Percentiles rank a stretch among this genome's conserved stretches.
phyloP scores from a whole-genome alignment of 2,797 vertebrate genomes.

The Gallinago nigripennis region DNA sequence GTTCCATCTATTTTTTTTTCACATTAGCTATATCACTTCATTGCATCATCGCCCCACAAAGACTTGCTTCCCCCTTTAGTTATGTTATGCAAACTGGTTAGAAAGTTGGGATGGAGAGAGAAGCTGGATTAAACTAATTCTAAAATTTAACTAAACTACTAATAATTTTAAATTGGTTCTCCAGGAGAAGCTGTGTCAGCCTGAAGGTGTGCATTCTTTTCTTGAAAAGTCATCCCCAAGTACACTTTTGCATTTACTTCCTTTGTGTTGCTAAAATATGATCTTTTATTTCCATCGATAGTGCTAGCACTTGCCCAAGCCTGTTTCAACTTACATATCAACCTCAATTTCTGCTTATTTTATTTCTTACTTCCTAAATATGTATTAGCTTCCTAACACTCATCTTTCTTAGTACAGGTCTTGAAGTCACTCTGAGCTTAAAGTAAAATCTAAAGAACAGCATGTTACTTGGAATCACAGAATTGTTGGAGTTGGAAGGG shows the following conservation, averaged over 20 bases:
- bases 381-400: background rate
- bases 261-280: background rate
- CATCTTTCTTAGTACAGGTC: background rate
- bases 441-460: background rate
- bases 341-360: background rate
- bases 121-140: background rate
- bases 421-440: background rate
- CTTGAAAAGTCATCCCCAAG: background rate
- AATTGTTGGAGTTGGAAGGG: no score
- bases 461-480: background rate
- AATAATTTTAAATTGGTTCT: background rate
- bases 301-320: background rate
- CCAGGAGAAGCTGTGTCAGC: background rate
- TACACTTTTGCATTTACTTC: background rate
- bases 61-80: background rate
- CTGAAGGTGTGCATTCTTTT: background rate
- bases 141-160: background rate
- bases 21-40: background rate
- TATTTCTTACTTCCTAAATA: background rate
- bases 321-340: background rate
- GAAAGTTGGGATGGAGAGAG: background rate
- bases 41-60: background rate
- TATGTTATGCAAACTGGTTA: background rate
- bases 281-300: background rate
- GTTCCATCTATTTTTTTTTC: background rate